Percentiles rank a stretch among this genome's conserved stretches.
phyloP scores from a whole-genome alignment of 37 sponge, comb jelly and placozoan genomes.

The Geodia barretti region DNA sequence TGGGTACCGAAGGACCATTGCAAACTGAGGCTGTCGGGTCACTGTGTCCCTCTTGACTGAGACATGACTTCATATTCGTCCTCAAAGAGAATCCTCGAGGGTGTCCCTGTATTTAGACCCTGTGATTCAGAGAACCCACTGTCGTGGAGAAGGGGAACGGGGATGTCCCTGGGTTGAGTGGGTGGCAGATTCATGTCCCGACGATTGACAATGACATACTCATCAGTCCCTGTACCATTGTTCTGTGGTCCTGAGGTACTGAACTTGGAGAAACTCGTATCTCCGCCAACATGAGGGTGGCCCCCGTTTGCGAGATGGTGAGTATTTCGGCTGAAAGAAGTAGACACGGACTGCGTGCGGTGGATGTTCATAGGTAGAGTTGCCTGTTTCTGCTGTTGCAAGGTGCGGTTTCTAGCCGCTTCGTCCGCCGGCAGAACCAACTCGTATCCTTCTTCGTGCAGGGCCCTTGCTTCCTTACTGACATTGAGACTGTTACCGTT shows the following conservation, averaged over 20 bases:
- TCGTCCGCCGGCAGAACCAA: neutral
- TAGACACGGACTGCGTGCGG: neutral
- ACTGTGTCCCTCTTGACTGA: neutral
- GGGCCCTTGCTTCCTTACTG: neutral
- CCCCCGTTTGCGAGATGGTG: neutral
- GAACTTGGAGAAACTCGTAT: neutral
- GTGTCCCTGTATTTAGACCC: neutral
- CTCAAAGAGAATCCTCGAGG: neutral
- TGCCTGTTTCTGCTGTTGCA: neutral
- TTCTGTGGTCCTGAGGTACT: neutral
- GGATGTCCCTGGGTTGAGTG: neutral
- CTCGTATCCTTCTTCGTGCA: neutral
- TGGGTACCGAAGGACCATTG: neutral
- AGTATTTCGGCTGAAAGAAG: neutral
- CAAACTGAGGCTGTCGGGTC: neutral
- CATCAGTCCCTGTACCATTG: neutral
- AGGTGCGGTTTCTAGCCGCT: neutral
- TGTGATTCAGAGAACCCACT: neutral
- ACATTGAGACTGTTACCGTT: neutral
- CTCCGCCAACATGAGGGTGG: neutral
- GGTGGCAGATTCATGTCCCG: neutral
- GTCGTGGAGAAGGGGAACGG: neutral
- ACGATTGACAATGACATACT: neutral
- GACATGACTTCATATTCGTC: neutral
- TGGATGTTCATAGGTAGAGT: neutral